Percentiles rank a stretch among this genome's conserved stretches.
Evolutionary conservation across 1,140 invertebrate species (phyloP).

Genomic region (Drosophila burlai): DNA sequence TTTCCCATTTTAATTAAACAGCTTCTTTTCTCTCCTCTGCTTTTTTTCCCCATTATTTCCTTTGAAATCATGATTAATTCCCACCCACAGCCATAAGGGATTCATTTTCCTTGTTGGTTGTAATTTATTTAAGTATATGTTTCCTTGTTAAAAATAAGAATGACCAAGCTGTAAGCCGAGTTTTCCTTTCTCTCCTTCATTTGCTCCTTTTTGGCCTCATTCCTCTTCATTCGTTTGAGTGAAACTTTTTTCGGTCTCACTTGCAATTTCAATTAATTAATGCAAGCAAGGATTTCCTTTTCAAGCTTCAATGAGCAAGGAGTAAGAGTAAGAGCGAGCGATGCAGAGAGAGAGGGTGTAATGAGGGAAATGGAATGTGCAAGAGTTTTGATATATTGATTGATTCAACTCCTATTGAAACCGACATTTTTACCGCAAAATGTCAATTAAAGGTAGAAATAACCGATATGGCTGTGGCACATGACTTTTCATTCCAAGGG

Average conservation of each 20-base stretch:
- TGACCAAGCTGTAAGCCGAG: constrained; percentile 23
- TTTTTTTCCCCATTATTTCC: constrained; percentile 4
- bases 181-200: constrained; percentile 19
- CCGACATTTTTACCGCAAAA: neutral
- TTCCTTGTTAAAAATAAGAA: constrained; percentile 21
- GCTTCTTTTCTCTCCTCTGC: neutral
- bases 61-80: constrained; percentile 58
- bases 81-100: constrained; percentile 39
- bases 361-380: neutral
- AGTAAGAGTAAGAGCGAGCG: neutral
- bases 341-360: neutral
- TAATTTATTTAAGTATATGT: constrained; percentile 46
- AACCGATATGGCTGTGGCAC: neutral
- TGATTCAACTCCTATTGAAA: constrained; percentile 20
- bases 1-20: constrained; percentile 50
- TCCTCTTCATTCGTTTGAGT: neutral
- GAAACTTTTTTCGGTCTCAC: constrained; percentile 43
- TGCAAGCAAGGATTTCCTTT: constrained; percentile 49
- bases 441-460: constrained; percentile 37
- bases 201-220: neutral
- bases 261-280: constrained; percentile 65
- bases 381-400: constrained; percentile 16
- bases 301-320: constrained; percentile 19
- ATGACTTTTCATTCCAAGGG: neutral
- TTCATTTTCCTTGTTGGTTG: constrained; percentile 25